Evolutionary conservation across 2,888 invertebrate genomes (phyloP).

Genomic region (Brenthis daphne): DNA sequence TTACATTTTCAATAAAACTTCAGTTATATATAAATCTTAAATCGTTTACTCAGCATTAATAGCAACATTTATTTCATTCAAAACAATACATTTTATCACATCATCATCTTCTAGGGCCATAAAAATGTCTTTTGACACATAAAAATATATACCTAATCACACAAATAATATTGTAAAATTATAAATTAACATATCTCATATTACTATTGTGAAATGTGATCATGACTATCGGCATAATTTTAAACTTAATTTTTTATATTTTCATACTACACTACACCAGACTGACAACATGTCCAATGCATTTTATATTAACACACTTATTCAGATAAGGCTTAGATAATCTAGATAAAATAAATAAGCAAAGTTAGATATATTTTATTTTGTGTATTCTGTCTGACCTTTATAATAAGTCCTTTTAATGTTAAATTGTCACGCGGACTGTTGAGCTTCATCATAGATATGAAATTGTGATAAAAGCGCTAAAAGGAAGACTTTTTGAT

Average conservation of each 20-base stretch:
- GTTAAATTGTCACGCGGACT: constrained; percentile 33
- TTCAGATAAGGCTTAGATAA: no score
- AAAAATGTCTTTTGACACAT: constrained; percentile 25
- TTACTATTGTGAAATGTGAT: no score
- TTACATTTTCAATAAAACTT: constrained; percentile 7
- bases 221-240: no score
- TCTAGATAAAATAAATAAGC: constrained; percentile 1
- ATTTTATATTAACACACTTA: no score
- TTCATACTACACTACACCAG: no score
- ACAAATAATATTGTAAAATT: neutral
- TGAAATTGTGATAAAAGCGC: constrained; percentile 22
- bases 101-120: neutral
- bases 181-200: no score
- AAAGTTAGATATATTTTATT: constrained; percentile 11
- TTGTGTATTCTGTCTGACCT: constrained; percentile 21
- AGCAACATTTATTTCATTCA: constrained; percentile 25
- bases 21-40: constrained; percentile 39
- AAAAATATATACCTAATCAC: neutral
- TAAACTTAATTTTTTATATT: no score
- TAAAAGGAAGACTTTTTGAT: constrained; percentile 10
- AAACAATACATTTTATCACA: constrained; percentile 17
- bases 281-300: no score
- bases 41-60: constrained; percentile 45
- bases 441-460: constrained; percentile 17
- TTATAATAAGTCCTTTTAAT: constrained; percentile 23